Evolutionary conservation across 2,888 invertebrate species (phyloP).

Genomic region (Dynastes tityus): DNA sequence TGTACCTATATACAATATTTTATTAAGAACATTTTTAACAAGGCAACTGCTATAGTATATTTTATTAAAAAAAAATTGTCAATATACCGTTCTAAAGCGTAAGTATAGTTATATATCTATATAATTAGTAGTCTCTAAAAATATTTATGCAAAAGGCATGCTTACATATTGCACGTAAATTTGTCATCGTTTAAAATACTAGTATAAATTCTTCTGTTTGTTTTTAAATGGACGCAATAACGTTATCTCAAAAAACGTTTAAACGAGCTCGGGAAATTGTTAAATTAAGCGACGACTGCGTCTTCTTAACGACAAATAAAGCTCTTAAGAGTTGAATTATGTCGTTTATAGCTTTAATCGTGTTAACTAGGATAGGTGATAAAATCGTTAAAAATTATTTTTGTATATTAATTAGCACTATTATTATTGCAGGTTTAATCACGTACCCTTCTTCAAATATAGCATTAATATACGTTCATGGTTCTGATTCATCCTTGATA

Average conservation of each 20-base stretch:
- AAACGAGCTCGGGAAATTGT: not conserved
- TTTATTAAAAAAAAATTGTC: too few species aligned
- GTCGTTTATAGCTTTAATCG: too few species aligned
- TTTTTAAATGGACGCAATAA: slow-evolving; percentile 34
- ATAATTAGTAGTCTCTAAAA: slow-evolving; percentile 9
- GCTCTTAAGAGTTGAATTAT: too few species aligned
- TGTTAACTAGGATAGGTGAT: too few species aligned
- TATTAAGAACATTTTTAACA: too few species aligned
- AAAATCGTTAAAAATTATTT: too few species aligned
- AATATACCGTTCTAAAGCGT: not conserved
- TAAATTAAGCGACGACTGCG: not conserved
- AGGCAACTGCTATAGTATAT: too few species aligned
- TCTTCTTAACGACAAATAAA: not conserved
- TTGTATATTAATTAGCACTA: too few species aligned
- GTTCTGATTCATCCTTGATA: not conserved
- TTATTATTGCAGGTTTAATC: too few species aligned
- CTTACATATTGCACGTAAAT: slow-evolving; percentile 15
- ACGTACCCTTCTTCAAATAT: too few species aligned
- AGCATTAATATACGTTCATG: not conserved
- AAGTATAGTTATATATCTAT: slow-evolving; percentile 2
- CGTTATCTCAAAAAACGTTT: slow-evolving; percentile 4
- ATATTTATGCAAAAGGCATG: slow-evolving; percentile 17
- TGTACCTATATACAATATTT: too few species aligned
- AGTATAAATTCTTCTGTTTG: not conserved
- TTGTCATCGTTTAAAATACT: not conserved